Evolutionary conservation across 2,888 invertebrate genomes (phyloP).

Genomic region (Sphinx pinastri): DNA sequence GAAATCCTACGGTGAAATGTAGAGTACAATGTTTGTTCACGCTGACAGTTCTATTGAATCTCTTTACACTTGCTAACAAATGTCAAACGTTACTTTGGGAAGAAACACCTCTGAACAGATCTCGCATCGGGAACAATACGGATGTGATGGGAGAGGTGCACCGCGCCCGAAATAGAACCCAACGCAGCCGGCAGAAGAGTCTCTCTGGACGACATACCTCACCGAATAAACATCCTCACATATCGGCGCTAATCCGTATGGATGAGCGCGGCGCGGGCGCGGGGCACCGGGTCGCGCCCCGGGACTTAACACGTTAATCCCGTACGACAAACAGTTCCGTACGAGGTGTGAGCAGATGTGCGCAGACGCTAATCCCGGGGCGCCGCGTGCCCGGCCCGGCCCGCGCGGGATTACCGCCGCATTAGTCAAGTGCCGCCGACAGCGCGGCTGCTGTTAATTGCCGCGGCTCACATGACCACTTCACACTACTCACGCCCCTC

Average conservation of each 20-base stretch:
- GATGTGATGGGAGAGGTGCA: background rate
- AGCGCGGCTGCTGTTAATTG: constrained; percentile 3
- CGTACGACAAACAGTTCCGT: background rate
- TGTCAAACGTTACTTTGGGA: background rate
- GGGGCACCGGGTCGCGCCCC: constrained; percentile 27
- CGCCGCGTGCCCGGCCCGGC: constrained; percentile 5
- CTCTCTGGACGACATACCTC: background rate
- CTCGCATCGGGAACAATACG: constrained; percentile 1
- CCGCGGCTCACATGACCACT: background rate
- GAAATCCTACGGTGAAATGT: too few species aligned
- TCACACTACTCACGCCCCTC: background rate
- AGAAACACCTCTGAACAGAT: background rate
- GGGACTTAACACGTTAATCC: constrained; percentile 39
- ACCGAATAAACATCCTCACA: constrained; percentile 10
- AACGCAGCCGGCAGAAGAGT: background rate
- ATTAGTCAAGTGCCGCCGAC: constrained; percentile 12
- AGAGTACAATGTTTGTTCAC: too few species aligned
- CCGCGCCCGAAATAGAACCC: constrained; percentile 14
- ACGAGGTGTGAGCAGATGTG: constrained; percentile 13
- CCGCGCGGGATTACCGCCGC: constrained; percentile 12
- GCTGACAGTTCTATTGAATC: background rate
- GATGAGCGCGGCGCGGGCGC: background rate
- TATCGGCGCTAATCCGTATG: constrained; percentile 14
- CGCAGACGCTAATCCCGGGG: constrained; percentile 23
- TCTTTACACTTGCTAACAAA: background rate